Conservation (phyloP, 2,113 vertebrate species). For the Ptyas mucosa region DNA sequence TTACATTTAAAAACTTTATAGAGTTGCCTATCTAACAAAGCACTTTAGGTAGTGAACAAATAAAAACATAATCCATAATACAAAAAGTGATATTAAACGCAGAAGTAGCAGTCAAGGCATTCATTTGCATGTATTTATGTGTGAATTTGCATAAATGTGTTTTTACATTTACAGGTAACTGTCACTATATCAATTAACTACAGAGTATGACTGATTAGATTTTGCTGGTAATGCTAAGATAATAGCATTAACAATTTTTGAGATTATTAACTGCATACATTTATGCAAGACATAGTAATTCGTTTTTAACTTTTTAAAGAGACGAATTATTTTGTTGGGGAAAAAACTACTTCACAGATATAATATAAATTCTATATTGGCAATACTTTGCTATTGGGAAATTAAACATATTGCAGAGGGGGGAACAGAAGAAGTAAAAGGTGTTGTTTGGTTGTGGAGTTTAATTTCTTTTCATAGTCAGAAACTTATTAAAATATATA, state of each 20-base stretch:
- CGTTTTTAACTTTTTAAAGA: conserved; percentile 29
- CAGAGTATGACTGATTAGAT: background rate
- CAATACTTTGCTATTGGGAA: conserved; percentile 41
- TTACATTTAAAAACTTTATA: background rate
- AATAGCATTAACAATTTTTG: conserved; percentile 9
- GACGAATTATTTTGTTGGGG: conserved; percentile 25
- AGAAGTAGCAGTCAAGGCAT: background rate
- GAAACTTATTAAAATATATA: conserved; percentile 41
- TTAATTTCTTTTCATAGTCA: conserved; percentile 45
- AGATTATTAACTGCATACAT: background rate
- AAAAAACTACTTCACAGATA: conserved; percentile 25
- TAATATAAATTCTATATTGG: conserved; percentile 36
- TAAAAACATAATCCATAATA: background rate
- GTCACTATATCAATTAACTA: background rate
- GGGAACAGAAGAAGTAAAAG: conserved; percentile 40
- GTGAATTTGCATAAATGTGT: background rate
- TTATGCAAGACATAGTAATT: conserved; percentile 21
- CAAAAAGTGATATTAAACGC: background rate
- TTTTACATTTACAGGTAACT: background rate
- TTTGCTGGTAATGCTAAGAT: background rate
- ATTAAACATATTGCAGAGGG: conserved; percentile 50
- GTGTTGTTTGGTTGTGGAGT: conserved; percentile 44
- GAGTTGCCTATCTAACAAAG: background rate
- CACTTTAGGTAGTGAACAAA: background rate
- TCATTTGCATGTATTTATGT: background rate